phyloP scores from a whole-genome alignment of 92 coral and sea anemone genomes.

The Zoanthus sansibaricus region DNA sequence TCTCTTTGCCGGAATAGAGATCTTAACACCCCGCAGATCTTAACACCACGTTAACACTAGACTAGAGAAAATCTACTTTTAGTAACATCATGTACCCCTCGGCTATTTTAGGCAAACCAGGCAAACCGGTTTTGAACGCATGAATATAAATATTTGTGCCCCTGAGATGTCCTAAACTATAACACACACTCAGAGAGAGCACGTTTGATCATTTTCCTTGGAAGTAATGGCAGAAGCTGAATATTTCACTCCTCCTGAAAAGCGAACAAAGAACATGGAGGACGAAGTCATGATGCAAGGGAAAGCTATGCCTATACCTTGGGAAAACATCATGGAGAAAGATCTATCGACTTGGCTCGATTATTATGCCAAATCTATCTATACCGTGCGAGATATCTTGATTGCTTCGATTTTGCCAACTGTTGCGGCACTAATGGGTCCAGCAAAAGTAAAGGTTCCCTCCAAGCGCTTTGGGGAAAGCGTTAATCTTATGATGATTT shows the following conservation, averaged over 20 bases:
- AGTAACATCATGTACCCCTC: too few species aligned
- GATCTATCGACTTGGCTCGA: constrained; percentile 24
- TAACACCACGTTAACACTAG: too few species aligned
- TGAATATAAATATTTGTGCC: too few species aligned
- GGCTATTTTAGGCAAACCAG: too few species aligned
- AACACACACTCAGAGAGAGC: neutral
- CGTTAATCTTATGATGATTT: constrained; percentile 44
- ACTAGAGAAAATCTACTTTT: too few species aligned
- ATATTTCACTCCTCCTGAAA: neutral
- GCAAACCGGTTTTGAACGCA: too few species aligned
- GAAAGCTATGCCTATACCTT: neutral
- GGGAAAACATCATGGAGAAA: neutral
- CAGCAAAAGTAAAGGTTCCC: constrained; percentile 44
- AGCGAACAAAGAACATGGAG: neutral
- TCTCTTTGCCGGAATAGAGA: too few species aligned
- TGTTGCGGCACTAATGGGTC: constrained; percentile 28
- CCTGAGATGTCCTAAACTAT: too few species aligned
- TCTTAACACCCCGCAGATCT: too few species aligned
- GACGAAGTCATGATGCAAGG: constrained; percentile 5
- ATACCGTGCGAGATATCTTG: constrained; percentile 24
- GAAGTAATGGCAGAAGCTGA: neutral
- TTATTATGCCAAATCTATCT: constrained; percentile 18
- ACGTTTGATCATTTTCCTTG: neutral
- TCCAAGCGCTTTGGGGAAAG: constrained; percentile 38
- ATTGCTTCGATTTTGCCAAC: constrained; percentile 40